Conservation (phyloP, 2,797 vertebrate species). For the Netta rufina region DNA sequence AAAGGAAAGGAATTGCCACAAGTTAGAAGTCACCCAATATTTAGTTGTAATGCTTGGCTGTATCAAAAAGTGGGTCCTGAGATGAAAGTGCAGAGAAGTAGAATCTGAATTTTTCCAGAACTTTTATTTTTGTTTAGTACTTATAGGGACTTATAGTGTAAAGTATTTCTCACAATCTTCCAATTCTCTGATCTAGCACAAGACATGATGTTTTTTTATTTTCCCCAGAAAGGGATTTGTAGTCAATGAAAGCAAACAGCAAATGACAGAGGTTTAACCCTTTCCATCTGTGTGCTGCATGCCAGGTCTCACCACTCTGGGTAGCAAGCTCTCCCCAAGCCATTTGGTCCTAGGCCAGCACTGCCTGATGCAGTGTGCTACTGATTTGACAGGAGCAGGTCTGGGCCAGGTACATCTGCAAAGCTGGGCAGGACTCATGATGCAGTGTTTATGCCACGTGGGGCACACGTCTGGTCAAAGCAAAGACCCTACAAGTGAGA, state of each 20-base stretch:
- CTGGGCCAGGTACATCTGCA: accelerated
- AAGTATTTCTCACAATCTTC: background rate
- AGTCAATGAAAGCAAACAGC: background rate
- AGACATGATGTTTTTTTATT: background rate
- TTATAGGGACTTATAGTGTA: background rate
- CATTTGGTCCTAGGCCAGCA: background rate
- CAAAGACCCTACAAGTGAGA: background rate
- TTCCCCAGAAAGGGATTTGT: background rate
- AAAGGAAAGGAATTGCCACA: background rate
- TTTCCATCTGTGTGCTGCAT: background rate
- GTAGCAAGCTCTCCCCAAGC: background rate
- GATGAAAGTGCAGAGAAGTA: background rate
- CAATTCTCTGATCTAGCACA: background rate
- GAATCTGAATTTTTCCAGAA: background rate
- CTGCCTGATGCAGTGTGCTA: background rate
- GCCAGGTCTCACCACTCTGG: background rate
- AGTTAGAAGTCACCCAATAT: background rate
- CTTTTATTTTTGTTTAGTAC: background rate
- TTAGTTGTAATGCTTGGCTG: background rate
- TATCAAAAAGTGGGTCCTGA: background rate
- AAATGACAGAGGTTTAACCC: background rate
- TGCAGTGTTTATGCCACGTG: background rate
- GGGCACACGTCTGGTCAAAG: background rate
- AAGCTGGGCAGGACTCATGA: background rate
- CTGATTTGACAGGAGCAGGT: background rate